Percentiles rank a stretch among this genome's conserved stretches.
These are phyloP conservation scores for Leptinotarsa haldemani DNA, from an alignment of 2,888 invertebrate species.

Conservation along the genomic window DNA sequence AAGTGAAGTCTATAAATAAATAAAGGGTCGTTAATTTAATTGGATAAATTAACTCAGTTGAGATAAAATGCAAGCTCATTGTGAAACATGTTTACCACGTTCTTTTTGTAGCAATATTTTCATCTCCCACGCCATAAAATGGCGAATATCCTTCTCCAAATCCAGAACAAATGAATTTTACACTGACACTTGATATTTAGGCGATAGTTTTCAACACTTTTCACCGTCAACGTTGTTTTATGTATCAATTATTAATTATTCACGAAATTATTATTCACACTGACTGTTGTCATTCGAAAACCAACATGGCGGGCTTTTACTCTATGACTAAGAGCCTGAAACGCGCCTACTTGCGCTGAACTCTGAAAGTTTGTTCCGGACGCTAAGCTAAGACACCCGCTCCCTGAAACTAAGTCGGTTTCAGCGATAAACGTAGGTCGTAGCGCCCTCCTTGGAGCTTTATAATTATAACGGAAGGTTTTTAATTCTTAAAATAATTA, in stretches of 20 bases:
- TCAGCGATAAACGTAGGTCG: constrained; percentile 39
- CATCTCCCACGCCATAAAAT: constrained; percentile 42
- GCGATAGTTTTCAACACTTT: neutral
- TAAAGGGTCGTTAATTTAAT: neutral
- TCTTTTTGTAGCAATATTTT: constrained; percentile 35
- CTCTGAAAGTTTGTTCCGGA: constrained; percentile 41
- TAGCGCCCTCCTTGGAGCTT: constrained; percentile 18
- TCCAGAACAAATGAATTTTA: constrained; percentile 37
- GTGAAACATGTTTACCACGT: constrained; percentile 20
- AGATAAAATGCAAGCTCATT: neutral
- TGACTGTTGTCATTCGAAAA: constrained; percentile 27
- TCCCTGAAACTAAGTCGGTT: constrained; percentile 30
- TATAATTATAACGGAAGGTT: constrained; percentile 52
- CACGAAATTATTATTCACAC: constrained; percentile 32
- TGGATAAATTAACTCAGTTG: constrained; percentile 3
- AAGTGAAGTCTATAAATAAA: neutral
- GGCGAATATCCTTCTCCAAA: constrained; percentile 42
- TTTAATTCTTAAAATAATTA: constrained; percentile 59
- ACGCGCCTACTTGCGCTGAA: constrained; percentile 49
- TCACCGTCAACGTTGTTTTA: neutral
- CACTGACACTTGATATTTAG: constrained; percentile 12
- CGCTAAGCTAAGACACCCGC: neutral
- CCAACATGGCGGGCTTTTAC: constrained; percentile 49
- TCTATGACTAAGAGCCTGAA: constrained; percentile 49
- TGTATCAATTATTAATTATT: neutral